Conservation (phyloP, 2,888 invertebrate species). For the Syrphus vitripennis region DNA sequence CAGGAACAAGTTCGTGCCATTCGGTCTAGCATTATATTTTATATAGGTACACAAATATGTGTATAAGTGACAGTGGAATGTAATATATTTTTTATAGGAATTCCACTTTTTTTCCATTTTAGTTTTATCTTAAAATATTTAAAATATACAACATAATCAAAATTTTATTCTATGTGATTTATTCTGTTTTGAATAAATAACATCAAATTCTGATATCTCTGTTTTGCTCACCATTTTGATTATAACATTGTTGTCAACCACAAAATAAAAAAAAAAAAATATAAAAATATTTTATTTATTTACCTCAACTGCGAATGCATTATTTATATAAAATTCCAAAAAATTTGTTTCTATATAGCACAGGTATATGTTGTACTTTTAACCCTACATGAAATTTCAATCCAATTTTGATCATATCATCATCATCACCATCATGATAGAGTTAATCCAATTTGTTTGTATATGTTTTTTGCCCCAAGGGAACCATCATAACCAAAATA, state of each 20-base stretch:
- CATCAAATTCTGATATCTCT: neutral
- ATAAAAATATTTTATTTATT: neutral
- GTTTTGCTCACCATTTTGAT: too few relatives aligned
- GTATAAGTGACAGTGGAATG: too few relatives aligned
- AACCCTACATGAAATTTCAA: neutral
- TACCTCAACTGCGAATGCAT: neutral
- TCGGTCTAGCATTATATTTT: too few relatives aligned
- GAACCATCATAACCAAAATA: slow-evolving; percentile 21
- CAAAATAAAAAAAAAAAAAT: too few relatives aligned
- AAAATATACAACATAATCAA: neutral
- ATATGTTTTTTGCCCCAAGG: slow-evolving; percentile 23
- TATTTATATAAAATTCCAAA: neutral
- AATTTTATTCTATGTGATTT: neutral
- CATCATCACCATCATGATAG: neutral
- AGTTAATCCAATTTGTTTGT: slow-evolving; percentile 37
- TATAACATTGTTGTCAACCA: neutral
- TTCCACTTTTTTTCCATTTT: too few relatives aligned
- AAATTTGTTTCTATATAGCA: neutral
- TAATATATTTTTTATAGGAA: too few relatives aligned
- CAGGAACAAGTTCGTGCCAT: too few relatives aligned
- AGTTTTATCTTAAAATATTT: too few relatives aligned
- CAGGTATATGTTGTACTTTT: neutral
- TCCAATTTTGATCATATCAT: slow-evolving; percentile 4
- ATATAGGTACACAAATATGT: too few relatives aligned
- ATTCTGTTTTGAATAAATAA: neutral